Conservation (phyloP, 2,888 invertebrate genomes). For the Eretmocerus hayati region DNA sequence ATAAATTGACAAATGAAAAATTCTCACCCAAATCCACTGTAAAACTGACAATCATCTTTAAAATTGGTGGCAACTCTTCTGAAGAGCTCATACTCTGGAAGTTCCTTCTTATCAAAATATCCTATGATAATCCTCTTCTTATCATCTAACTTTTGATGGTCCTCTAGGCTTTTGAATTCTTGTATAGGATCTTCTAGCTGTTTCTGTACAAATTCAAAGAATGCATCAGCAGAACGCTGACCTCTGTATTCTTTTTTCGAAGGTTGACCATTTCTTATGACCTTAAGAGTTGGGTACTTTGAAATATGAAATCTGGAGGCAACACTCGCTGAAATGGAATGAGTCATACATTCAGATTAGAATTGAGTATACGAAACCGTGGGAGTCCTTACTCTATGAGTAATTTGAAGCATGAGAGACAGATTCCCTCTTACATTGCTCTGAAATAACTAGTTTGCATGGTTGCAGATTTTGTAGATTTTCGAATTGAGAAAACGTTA, state of each 20-base stretch:
- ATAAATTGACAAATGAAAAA: background rate
- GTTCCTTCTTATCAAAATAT: slow-evolving; percentile 77
- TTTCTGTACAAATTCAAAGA: slow-evolving; percentile 79
- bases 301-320: slow-evolving; percentile 90
- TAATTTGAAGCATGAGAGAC: no score
- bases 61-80: slow-evolving; percentile 77
- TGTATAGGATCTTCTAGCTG: slow-evolving; percentile 81
- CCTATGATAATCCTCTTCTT: slow-evolving; percentile 81
- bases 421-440: no score
- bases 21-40: slow-evolving; percentile 77
- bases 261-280: slow-evolving; percentile 86
- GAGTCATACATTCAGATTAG: no score
- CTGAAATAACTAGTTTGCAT: no score
- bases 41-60: slow-evolving; percentile 93
- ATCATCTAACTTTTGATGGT: slow-evolving; percentile 69
- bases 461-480: no score
- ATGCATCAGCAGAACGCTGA: slow-evolving; percentile 83
- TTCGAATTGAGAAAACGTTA: no score
- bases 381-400: no score
- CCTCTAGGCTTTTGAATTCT: slow-evolving; percentile 66
- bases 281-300: slow-evolving; percentile 97
- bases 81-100: slow-evolving; percentile 73
- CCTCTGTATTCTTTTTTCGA: slow-evolving; percentile 86
- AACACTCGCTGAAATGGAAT: slow-evolving; percentile 59
- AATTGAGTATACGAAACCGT: no score